Conservation (phyloP, 2,888 invertebrate genomes). For the Stictocephala bisonia region DNA sequence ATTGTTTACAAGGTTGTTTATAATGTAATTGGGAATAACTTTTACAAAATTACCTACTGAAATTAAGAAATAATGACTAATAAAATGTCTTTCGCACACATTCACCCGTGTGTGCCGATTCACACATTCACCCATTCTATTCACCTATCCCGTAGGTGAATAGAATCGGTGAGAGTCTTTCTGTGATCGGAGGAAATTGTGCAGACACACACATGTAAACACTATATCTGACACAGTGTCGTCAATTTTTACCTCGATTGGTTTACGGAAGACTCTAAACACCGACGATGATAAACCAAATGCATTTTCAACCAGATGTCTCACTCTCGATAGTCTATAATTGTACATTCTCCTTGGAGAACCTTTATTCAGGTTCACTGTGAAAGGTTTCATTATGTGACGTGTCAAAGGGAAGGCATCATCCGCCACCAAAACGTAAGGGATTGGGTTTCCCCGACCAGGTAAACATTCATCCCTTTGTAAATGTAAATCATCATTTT, state of each 20-base stretch:
- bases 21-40: too few relatives aligned
- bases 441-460: slow-evolving; percentile 17
- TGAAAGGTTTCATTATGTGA: slow-evolving; percentile 50
- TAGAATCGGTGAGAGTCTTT: slow-evolving; percentile 26
- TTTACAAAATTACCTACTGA: too few relatives aligned
- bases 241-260: slow-evolving; percentile 43
- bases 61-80: too few relatives aligned
- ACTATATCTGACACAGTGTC: slow-evolving; percentile 42
- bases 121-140: slow-evolving; percentile 7
- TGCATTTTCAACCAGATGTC: slow-evolving; percentile 42
- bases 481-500: neutral
- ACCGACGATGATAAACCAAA: slow-evolving; percentile 42
- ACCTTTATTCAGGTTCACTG: slow-evolving; percentile 19
- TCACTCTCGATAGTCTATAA: slow-evolving; percentile 31
- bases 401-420: slow-evolving; percentile 49
- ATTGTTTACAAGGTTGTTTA: too few relatives aligned
- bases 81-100: too few relatives aligned
- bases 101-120: too few relatives aligned
- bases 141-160: slow-evolving; percentile 27
- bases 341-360: slow-evolving; percentile 34
- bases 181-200: slow-evolving; percentile 43
- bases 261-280: slow-evolving; percentile 39
- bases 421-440: slow-evolving; percentile 50
- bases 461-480: neutral
- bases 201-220: slow-evolving; percentile 37